Percentiles rank a stretch among this genome's conserved stretches.
Evolutionary conservation across 2,113 vertebrate genomes (phyloP).

Genomic region (Heloderma charlesbogerti): DNA sequence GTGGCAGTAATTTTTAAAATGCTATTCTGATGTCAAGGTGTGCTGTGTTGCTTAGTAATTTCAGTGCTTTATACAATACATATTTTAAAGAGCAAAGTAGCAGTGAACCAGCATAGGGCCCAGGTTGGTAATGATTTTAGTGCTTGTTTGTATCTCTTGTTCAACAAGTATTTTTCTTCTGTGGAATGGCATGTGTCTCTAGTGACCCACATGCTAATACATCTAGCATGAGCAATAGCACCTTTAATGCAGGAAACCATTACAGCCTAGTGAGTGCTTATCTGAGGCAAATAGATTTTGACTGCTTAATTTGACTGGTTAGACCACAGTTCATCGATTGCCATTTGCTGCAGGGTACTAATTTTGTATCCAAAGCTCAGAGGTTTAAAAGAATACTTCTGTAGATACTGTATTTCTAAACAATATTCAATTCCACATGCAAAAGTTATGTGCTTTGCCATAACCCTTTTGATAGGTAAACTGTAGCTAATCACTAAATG

Average conservation of each 20-base stretch:
- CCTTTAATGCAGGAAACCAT: slow-evolving; percentile 42
- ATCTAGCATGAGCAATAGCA: slow-evolving; percentile 15
- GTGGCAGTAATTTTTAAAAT: neutral
- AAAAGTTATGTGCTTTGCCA: slow-evolving; percentile 36
- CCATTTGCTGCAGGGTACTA: slow-evolving; percentile 57
- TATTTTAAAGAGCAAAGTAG: neutral
- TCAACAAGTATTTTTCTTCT: slow-evolving; percentile 47
- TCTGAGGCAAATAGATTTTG: slow-evolving; percentile 72
- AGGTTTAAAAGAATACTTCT: slow-evolving; percentile 52
- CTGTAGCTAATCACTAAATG: neutral
- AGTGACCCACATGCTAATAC: slow-evolving; percentile 20
- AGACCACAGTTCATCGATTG: slow-evolving; percentile 69
- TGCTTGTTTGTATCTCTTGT: slow-evolving; percentile 29
- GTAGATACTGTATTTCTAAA: slow-evolving; percentile 35
- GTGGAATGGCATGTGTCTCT: slow-evolving; percentile 27
- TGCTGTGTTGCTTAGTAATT: neutral
- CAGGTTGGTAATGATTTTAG: neutral
- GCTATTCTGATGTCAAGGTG: neutral
- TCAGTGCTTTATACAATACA: neutral
- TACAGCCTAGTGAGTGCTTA: slow-evolving; percentile 49
- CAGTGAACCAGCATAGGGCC: slow-evolving; percentile 23
- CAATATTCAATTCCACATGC: slow-evolving; percentile 26
- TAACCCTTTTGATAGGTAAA: neutral
- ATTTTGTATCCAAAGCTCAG: slow-evolving; percentile 29
- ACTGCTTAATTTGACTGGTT: slow-evolving; percentile 68